Conservation (phyloP, 2,113 vertebrate species). For the Acanthisitta chloris region DNA sequence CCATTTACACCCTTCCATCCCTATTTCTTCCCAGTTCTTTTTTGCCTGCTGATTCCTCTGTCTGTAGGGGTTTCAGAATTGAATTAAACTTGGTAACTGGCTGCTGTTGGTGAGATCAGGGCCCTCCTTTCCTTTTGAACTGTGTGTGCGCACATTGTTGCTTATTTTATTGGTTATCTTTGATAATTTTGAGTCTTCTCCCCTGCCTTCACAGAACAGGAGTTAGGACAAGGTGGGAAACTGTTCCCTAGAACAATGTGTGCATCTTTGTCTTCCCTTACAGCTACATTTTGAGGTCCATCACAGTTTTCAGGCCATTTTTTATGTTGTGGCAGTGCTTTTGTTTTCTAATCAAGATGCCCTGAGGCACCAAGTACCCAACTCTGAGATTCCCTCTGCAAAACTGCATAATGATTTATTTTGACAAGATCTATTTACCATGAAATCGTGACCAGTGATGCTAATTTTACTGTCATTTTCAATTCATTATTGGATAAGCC, state of each 20-base stretch:
- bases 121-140: background rate
- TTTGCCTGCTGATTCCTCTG: background rate
- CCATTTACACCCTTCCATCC: background rate
- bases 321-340: background rate
- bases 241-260: background rate
- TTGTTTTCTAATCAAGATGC: slow-evolving; percentile 11
- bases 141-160: background rate
- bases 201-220: background rate
- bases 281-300: background rate
- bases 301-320: background rate
- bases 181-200: background rate
- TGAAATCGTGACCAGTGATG: slow-evolving; percentile 34
- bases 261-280: background rate
- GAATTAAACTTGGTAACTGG: background rate
- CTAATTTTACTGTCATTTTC: slow-evolving; percentile 42
- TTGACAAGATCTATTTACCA: slow-evolving; percentile 57
- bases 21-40: background rate
- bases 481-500: background rate
- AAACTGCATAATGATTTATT: slow-evolving; percentile 15
- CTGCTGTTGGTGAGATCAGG: background rate
- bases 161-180: background rate
- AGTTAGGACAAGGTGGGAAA: background rate
- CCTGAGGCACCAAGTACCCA: background rate
- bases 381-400: background rate
- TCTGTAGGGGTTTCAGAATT: background rate